Percentiles rank a stretch among this genome's conserved stretches.
These are phyloP conservation scores for Myrmecobius fasciatus DNA, from an alignment of 2,113 vertebrate species.

Conservation along the genomic window DNA sequence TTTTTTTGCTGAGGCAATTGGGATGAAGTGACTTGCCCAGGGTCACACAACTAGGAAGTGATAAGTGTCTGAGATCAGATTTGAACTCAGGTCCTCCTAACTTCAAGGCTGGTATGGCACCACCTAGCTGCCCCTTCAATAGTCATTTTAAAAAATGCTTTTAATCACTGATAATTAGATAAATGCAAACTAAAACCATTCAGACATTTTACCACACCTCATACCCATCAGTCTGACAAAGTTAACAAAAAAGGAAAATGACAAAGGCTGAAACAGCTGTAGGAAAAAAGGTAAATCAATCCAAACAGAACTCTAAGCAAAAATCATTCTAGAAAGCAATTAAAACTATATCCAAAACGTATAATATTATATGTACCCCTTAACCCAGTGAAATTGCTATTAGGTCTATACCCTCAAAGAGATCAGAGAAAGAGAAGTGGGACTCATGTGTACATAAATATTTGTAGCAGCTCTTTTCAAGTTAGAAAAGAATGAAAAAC, in stretches of 20 bases:
- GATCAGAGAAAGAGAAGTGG: neutral
- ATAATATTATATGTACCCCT: neutral
- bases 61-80: too few relatives aligned
- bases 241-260: neutral
- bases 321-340: neutral
- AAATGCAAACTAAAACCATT: neutral
- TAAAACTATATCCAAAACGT: neutral
- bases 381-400: neutral
- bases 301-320: neutral
- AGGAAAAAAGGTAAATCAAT: neutral
- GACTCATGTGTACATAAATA: neutral
- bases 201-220: neutral
- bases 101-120: too few relatives aligned
- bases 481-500: neutral
- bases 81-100: too few relatives aligned
- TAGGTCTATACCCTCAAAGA: neutral
- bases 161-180: neutral
- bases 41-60: too few relatives aligned
- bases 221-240: neutral
- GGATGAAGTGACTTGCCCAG: too few relatives aligned
- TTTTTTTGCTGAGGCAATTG: too few relatives aligned
- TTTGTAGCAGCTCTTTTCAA: neutral
- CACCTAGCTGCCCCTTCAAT: too few relatives aligned
- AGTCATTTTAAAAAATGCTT: neutral
- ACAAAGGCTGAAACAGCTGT: neutral